Conservation (phyloP, 92 coral and sea anemone genomes). For the Chrysogorgia sp. region DNA sequence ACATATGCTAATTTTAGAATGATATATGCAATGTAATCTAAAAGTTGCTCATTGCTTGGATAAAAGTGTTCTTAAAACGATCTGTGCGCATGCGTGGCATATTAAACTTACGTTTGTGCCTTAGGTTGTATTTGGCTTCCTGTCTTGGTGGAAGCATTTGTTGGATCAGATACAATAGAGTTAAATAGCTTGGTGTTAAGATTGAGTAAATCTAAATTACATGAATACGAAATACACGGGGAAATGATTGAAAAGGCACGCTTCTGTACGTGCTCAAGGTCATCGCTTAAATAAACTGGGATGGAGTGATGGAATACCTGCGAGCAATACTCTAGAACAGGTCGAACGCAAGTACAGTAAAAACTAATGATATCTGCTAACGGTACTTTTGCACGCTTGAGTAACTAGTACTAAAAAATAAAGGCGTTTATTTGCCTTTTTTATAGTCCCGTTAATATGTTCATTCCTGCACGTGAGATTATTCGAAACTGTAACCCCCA, state of each 20-base stretch:
- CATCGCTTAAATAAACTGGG: not conserved
- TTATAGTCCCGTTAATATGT: not conserved
- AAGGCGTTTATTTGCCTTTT: constrained; percentile 19
- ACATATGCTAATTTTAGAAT: no score
- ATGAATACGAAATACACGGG: not conserved
- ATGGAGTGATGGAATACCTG: constrained; percentile 10
- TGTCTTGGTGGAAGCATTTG: no score
- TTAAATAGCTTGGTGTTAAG: not conserved
- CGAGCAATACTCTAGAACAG: not conserved
- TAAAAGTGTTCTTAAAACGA: no score
- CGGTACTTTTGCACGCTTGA: not conserved
- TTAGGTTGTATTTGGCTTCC: no score
- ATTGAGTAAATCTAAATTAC: not conserved
- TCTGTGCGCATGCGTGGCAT: no score
- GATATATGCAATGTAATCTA: no score
- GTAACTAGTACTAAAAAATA: not conserved
- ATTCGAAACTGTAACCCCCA: not conserved
- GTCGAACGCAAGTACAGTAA: not conserved
- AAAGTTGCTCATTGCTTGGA: no score
- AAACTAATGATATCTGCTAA: not conserved
- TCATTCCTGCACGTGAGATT: not conserved
- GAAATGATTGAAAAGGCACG: not conserved
- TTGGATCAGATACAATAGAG: not conserved
- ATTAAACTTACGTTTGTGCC: no score
- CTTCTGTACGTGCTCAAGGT: constrained; percentile 1